Evolutionary conservation across 1,140 invertebrate genomes (phyloP), one percentile per base, ranked within the genome.

Genomic region (Drosophila bipectinata): DNA sequence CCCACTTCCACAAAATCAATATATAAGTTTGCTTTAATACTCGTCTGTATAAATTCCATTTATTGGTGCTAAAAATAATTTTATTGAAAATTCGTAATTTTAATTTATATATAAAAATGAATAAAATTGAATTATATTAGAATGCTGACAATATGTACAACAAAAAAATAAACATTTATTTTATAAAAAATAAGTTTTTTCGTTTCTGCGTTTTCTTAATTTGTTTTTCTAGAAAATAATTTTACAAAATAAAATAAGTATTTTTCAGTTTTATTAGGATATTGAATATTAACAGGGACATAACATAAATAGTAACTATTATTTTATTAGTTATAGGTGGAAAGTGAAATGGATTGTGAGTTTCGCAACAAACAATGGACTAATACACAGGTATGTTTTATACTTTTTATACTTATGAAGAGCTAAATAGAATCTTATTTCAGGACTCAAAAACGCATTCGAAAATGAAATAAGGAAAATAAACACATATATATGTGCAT

Each of bases 291-390:
- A 28, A 30, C 37, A 32, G n/a, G 45, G 4, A 24, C n/a, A 37
- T 12, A 66, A 49, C 14, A 54, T 54, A 37, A 52, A 24, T 15
- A 37, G 49, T 58, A 74, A 74, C 48, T 34, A 34, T 44, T 58
- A n/a, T 68, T 82, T 62, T 78, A 87, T 87, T 67, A 85, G 82
- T 85, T 85, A 87, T 85, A 87, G 82, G 82, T 82, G 82, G 82
- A 49, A 85, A 85, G 62, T 85, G 67, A 85, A 64, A 58, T 64
- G 56, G 62, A 73, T n/a, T 48, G 63, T 49, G 41, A 48, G 10
- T 49, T 54, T 55, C 30, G 44, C 37, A 74, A 52, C 37, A 21
- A 28, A 44, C 58, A 21, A 44, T 39, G 47, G 45, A 59, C 45
- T 32, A 21, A 26, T 30, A 48, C 9, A 59, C 63, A 59, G 73